Conservation (phyloP, 1,140 invertebrate genomes). For the Oryctes rhinoceros region DNA sequence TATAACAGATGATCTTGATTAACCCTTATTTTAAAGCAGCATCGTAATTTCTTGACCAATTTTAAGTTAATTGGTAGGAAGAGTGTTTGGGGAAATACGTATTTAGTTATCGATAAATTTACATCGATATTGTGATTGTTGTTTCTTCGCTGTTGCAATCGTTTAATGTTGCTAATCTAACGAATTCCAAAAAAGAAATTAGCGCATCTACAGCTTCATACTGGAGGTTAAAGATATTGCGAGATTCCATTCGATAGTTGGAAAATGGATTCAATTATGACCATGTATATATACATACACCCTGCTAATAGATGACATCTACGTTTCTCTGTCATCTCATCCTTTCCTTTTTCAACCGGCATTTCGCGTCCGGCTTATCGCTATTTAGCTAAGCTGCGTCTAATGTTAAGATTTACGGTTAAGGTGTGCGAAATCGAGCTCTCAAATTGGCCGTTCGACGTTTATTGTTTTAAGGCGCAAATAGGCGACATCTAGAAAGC, state of each 20-base stretch:
- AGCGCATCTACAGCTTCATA: no score
- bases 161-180: no score
- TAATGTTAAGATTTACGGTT: neutral
- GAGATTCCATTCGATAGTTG: neutral
- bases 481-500: neutral
- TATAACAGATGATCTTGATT: no score
- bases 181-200: no score
- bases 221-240: no score
- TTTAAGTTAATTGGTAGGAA: no score
- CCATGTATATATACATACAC: neutral
- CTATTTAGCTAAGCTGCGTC: neutral
- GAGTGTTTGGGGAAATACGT: no score
- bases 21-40: no score
- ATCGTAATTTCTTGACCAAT: no score
- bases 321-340: neutral
- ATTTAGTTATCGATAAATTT: no score
- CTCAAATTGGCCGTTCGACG: neutral
- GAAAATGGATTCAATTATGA: conserved; percentile 19
- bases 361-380: neutral
- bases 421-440: conserved; percentile 6
- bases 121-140: no score
- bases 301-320: neutral
- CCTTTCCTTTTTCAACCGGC: neutral
- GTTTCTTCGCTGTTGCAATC: no score
- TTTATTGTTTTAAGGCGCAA: neutral